Evolutionary conservation across 2,113 vertebrate genomes (phyloP).

Genomic region (Thalassarche chlororhynchos): DNA sequence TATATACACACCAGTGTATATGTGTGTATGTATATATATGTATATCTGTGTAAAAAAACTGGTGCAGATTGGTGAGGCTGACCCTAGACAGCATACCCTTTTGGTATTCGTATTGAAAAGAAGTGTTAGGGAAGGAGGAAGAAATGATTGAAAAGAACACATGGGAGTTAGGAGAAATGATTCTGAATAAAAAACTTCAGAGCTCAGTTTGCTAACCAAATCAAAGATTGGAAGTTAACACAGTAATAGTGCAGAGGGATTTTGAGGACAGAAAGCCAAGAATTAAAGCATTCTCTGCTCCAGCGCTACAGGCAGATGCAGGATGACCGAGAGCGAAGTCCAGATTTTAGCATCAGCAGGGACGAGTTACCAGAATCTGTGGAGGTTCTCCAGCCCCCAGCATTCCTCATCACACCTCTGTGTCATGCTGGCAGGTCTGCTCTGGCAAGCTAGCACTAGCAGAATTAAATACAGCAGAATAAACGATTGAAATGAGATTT

Average conservation of each 20-base stretch:
- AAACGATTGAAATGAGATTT: not conserved
- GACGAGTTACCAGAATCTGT: not conserved
- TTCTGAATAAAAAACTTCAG: not conserved
- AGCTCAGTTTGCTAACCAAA: not conserved
- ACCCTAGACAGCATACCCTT: not conserved
- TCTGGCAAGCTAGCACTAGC: not conserved
- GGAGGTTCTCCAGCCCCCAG: not conserved
- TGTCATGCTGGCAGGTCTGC: not conserved
- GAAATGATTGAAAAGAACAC: not conserved
- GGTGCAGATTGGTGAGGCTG: not conserved
- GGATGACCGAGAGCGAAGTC: not conserved
- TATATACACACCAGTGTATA: not conserved
- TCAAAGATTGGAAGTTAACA: not conserved
- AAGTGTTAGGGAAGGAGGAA: not conserved
- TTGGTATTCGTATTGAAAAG: not conserved
- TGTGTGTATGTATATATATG: not conserved
- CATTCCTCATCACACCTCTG: fast-evolving
- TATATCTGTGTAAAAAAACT: not conserved
- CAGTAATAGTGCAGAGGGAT: not conserved
- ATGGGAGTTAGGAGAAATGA: not conserved
- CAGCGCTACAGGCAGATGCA: not conserved
- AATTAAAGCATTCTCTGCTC: not conserved
- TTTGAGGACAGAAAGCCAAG: not conserved
- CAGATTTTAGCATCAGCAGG: not conserved
- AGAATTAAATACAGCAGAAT: not conserved